Evolutionary conservation across 2,113 vertebrate species (phyloP).

Genomic region (Cavia porcellus): DNA sequence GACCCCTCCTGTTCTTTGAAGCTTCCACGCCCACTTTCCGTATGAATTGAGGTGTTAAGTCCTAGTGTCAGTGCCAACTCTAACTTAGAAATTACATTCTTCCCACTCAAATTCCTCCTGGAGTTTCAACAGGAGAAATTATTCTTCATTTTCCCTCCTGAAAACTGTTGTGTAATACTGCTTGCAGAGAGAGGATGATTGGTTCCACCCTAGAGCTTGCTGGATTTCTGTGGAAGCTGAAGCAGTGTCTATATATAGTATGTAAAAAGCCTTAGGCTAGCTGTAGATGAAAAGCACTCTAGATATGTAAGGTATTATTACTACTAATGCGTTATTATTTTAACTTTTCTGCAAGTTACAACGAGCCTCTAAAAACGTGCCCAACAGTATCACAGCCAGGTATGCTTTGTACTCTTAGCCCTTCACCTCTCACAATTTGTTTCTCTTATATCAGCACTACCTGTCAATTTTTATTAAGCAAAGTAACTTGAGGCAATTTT

Average conservation of each 20-base stretch:
- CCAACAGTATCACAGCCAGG: slow-evolving; percentile 71
- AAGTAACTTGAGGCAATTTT: slow-evolving; percentile 84
- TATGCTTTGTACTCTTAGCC: slow-evolving; percentile 70
- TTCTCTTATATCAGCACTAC: slow-evolving; percentile 83
- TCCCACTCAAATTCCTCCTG: slow-evolving; percentile 75
- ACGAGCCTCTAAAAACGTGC: slow-evolving; percentile 81
- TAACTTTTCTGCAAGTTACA: slow-evolving; percentile 85
- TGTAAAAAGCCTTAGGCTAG: slow-evolving; percentile 84
- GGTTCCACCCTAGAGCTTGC: slow-evolving; percentile 81
- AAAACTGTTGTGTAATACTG: slow-evolving; percentile 80
- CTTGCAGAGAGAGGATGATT: slow-evolving; percentile 71
- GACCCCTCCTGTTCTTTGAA: slow-evolving; percentile 62
- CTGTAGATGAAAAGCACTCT: slow-evolving; percentile 82
- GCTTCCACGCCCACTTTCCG: slow-evolving; percentile 68
- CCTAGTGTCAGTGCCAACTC: slow-evolving; percentile 73
- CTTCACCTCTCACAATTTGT: slow-evolving; percentile 71
- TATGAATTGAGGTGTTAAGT: slow-evolving; percentile 77
- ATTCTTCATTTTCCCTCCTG: slow-evolving; percentile 74
- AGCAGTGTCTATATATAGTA: slow-evolving; percentile 87
- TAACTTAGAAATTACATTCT: slow-evolving; percentile 72
- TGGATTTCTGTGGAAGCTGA: slow-evolving; percentile 77
- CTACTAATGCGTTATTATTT: slow-evolving; percentile 86
- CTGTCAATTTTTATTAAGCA: slow-evolving; percentile 88
- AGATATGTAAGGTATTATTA: slow-evolving; percentile 87
- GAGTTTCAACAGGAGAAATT: slow-evolving; percentile 68